Evolutionary conservation across 1,140 invertebrate species (phyloP).

Genomic region (Sycobia sp.): DNA sequence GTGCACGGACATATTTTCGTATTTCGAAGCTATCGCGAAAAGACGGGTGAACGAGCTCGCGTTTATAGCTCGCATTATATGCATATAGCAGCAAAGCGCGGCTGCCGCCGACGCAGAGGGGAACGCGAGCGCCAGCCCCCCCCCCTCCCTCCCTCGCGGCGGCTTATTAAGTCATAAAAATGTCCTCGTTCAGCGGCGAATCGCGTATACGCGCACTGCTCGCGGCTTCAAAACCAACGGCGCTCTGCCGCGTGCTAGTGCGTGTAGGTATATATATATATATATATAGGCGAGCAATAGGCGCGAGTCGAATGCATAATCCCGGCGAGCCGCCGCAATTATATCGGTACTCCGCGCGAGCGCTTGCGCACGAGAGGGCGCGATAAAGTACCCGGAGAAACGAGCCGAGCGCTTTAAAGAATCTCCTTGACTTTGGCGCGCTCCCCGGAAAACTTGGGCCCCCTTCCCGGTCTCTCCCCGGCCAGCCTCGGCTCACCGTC

Average conservation of each 20-base stretch:
- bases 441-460: too few relatives aligned
- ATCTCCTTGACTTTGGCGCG: too few relatives aligned
- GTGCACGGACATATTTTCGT: too few relatives aligned
- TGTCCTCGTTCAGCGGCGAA: constrained; percentile 3
- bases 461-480: too few relatives aligned
- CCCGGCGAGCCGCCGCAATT: too few relatives aligned
- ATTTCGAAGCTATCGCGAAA: background rate
- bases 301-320: too few relatives aligned
- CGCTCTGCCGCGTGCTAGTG: too few relatives aligned
- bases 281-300: too few relatives aligned
- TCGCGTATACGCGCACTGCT: background rate
- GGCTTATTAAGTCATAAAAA: constrained; percentile 29
- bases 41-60: background rate
- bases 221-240: too few relatives aligned
- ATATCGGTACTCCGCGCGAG: background rate
- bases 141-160: background rate
- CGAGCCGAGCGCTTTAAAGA: too few relatives aligned
- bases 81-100: background rate
- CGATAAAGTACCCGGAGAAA: background rate
- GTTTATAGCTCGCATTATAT: background rate
- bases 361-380: background rate
- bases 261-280: too few relatives aligned
- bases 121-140: constrained; percentile 1
- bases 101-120: background rate
- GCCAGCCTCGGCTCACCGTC: too few relatives aligned